These are phyloP conservation scores for Mirounga angustirostris DNA, from an alignment of 2,113 vertebrate genomes.

Conservation along the genomic window DNA sequence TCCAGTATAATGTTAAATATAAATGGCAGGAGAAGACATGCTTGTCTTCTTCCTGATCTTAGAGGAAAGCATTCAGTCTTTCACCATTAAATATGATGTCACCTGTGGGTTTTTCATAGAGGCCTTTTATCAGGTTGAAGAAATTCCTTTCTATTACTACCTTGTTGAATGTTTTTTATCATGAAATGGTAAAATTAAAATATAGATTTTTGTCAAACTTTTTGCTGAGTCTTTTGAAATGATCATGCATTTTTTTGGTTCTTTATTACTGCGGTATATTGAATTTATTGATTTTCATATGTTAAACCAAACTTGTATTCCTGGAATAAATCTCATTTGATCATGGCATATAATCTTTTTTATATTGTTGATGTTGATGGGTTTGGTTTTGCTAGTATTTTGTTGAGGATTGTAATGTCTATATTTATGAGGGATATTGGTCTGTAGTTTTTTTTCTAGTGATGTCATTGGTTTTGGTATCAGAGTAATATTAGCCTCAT, in stretches of 20 bases:
- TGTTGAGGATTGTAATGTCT: neutral
- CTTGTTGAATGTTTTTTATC: neutral
- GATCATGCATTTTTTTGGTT: neutral
- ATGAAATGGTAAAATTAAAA: neutral
- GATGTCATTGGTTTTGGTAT: neutral
- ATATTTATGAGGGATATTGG: neutral
- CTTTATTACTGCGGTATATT: neutral
- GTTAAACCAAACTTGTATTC: neutral
- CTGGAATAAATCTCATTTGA: neutral
- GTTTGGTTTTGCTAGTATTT: conserved; percentile 21
- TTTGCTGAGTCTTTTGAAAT: neutral
- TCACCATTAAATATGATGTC: neutral
- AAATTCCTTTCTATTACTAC: neutral
- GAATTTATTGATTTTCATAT: neutral
- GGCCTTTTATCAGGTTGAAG: neutral
- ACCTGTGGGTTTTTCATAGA: neutral
- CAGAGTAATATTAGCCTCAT: conserved; percentile 2
- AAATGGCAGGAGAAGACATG: neutral
- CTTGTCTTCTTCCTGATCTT: neutral
- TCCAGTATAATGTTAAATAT: neutral
- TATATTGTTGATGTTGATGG: neutral
- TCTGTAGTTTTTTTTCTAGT: neutral
- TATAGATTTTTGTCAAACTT: neutral
- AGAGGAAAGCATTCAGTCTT: neutral
- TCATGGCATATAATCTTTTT: neutral